Base-by-base conservation (phyloP, 2,113 vertebrate genomes). In the Opisthocomus hoazin region DNA sequence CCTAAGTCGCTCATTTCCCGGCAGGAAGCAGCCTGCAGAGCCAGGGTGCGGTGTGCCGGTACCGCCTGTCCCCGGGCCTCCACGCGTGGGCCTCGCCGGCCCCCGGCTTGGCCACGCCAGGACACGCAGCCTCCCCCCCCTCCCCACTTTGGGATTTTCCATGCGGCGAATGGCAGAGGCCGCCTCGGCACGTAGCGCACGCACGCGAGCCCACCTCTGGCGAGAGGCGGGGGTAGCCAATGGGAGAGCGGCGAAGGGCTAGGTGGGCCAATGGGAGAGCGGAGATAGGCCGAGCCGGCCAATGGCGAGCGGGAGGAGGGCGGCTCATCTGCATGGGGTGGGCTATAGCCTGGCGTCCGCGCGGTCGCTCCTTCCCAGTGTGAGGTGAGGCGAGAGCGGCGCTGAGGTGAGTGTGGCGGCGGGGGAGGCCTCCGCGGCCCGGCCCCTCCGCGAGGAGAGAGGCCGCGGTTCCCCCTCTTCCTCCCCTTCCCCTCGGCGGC, bases 171-270 rank as follows among this genome's bases (percentile, higher is more conserved):
- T 30, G 53, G 30, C 63, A 3, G 54, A 23, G 12, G 51, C 24
- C 6, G 12, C 50, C 51, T 15, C 87, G 45, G 93, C 96, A 96
- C 96, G 96, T 96, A 96, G 85, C 94, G 64, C 96, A 97, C 96
- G 96, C 93, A 89, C 88, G 3, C 50, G 4, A 17, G n/a, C 46
- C 90, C 24, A 50, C 74, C 66, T 71, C 94, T 90, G 93, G 93
- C 82, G 87, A 85, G 66, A 95, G 81, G 65, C 15, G 5, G 12
- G 0, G 10, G 5, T 10, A 39, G 43, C 92, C 92, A 94, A 94
- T 91, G 46, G 32, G 8, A 86, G 11, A 2, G 30, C 34, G n/a
- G 64, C 8, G 8, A 21, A 0, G 23, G 21, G n/a, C 24, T 1
- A 5, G 3, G 0, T 2, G 0, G 20, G 2, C 96, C 91, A 97